These are phyloP conservation scores for Ctenoplectra terminalis DNA, from an alignment of 1,140 invertebrate genomes.

Conservation along the genomic window DNA sequence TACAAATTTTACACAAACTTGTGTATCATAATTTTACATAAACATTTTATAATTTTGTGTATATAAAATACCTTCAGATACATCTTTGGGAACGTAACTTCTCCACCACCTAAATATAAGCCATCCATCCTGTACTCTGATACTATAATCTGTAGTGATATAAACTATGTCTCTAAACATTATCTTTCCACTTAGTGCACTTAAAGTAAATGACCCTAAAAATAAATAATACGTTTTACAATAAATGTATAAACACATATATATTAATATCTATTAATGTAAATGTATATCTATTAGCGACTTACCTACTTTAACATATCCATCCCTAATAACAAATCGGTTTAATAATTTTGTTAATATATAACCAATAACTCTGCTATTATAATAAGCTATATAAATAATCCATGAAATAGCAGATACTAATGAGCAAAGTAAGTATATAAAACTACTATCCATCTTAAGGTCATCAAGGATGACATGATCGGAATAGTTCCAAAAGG, in stretches of 20 bases:
- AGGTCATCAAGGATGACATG: constrained; percentile 87
- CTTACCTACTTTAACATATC: constrained; percentile 95
- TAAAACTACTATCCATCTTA: constrained; percentile 92
- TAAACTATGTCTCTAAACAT: constrained; percentile 99
- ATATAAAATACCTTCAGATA: constrained; percentile 90
- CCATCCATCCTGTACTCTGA: constrained; percentile 98
- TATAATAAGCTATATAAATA: constrained; percentile 97
- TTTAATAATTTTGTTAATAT: constrained; percentile 95
- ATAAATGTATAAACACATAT: constrained; percentile 34
- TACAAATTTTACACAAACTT: background rate
- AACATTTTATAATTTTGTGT: background rate
- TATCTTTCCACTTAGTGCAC: constrained; percentile 97
- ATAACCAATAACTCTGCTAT: constrained; percentile 95
- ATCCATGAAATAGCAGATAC: constrained; percentile 93
- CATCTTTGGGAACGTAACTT: constrained; percentile 96
- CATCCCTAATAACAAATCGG: constrained; percentile 92
- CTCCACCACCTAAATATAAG: constrained; percentile 99
- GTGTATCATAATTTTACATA: constrained; percentile 1
- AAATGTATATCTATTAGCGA: constrained; percentile 5
- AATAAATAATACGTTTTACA: constrained; percentile 57
- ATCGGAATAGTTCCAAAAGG: constrained; percentile 80
- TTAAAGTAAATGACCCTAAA: constrained; percentile 96
- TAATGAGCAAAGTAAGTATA: constrained; percentile 91
- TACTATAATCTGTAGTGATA: constrained; percentile 96
- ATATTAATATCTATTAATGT: background rate